These are phyloP conservation scores for Shinisaurus crocodilurus DNA, from an alignment of 2,113 vertebrate genomes.

Conservation along the genomic window DNA sequence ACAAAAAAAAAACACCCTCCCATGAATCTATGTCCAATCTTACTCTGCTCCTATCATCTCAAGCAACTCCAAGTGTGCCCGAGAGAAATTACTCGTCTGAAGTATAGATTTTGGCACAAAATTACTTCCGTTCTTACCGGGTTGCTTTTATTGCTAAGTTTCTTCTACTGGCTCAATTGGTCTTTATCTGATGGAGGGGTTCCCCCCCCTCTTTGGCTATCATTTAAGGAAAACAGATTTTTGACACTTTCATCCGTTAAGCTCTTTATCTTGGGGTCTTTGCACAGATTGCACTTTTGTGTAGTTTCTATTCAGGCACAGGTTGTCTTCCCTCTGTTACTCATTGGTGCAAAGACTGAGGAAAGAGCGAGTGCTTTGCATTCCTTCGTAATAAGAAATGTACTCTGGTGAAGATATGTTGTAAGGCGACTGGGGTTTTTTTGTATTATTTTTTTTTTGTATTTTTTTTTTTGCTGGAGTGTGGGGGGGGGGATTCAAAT, in stretches of 20 bases:
- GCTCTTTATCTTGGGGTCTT: slow-evolving; percentile 17
- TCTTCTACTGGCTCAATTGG: slow-evolving; percentile 18
- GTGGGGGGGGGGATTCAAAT: not conserved
- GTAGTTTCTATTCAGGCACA: slow-evolving; percentile 23
- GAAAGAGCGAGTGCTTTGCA: not conserved
- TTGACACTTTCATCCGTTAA: slow-evolving; percentile 1
- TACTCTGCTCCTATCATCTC: not conserved
- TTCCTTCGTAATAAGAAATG: not conserved
- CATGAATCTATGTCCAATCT: not conserved
- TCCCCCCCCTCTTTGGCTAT: slow-evolving; percentile 32
- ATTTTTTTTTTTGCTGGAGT: too few relatives aligned
- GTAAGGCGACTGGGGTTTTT: not conserved
- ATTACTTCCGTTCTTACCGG: slow-evolving; percentile 15
- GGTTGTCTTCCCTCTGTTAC: not conserved
- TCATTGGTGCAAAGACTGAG: not conserved
- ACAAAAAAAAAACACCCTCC: not conserved
- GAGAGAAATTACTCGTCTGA: not conserved
- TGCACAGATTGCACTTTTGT: not conserved
- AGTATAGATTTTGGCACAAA: slow-evolving; percentile 26
- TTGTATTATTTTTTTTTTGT: too few relatives aligned
- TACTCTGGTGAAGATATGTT: not conserved
- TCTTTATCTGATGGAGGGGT: slow-evolving; percentile 3
- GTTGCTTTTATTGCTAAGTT: slow-evolving; percentile 1
- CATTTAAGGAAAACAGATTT: slow-evolving; percentile 39
- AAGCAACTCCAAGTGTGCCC: not conserved